A percentile compares a stretch with the other conserved stretches of the same genome.
Evolutionary conservation across 1,140 invertebrate genomes (phyloP).

Genomic region (Lepidurus arcticus): DNA sequence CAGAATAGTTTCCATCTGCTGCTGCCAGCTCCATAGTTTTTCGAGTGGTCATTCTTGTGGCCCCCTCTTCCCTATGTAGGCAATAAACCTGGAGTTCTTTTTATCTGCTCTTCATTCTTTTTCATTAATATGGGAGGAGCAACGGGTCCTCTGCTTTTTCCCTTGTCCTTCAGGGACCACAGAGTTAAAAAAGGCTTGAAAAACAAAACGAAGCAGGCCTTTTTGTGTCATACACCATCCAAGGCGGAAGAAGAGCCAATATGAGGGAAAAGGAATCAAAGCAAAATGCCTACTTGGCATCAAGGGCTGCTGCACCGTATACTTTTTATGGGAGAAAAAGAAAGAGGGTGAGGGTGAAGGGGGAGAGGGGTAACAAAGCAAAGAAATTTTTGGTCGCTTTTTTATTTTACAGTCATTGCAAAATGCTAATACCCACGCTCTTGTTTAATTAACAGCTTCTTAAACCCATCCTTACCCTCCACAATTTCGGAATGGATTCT

Average conservation of each 20-base stretch:
- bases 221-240: slow-evolving; percentile 12
- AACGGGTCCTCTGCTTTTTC: neutral
- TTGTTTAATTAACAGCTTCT: slow-evolving; percentile 8
- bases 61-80: neutral
- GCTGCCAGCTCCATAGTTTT: slow-evolving; percentile 3
- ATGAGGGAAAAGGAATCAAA: slow-evolving; percentile 5
- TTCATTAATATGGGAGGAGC: slow-evolving; percentile 8
- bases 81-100: slow-evolving; percentile 3
- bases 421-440: neutral
- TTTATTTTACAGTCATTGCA: neutral
- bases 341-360: neutral
- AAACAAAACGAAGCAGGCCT: neutral
- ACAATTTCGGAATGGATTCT: neutral
- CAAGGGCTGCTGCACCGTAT: slow-evolving; percentile 8
- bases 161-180: neutral
- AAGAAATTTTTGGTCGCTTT: neutral
- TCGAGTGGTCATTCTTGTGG: slow-evolving; percentile 3
- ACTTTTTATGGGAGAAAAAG: neutral
- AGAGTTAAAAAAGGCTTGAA: neutral
- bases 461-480: neutral
- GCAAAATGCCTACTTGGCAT: slow-evolving; percentile 18
- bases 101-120: slow-evolving; percentile 17
- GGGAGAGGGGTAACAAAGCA: neutral
- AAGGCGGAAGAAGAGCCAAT: neutral
- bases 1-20: neutral